Percentiles rank a stretch among this genome's conserved stretches.
Evolutionary conservation across 2,113 vertebrate genomes (phyloP).

Genomic region (Hydrochoerus hydrochaeris): DNA sequence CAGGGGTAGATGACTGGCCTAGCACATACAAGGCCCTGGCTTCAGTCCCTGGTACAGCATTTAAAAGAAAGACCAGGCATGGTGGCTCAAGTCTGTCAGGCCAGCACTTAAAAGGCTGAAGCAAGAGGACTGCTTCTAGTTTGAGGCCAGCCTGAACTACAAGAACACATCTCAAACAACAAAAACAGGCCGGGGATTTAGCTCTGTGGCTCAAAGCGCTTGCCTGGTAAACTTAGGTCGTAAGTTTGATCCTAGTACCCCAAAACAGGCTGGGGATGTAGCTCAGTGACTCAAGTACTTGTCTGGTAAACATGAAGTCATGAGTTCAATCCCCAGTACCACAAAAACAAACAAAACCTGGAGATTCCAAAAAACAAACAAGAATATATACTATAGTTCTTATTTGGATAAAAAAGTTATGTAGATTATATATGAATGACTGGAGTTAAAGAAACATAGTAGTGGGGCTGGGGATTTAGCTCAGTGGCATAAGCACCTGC

Average conservation of each 20-base stretch:
- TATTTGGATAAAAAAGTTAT: background rate
- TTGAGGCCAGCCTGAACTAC: background rate
- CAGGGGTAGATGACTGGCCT: background rate
- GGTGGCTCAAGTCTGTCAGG: background rate
- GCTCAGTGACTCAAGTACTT: too few species aligned
- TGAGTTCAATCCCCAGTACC: too few species aligned
- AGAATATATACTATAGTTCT: background rate
- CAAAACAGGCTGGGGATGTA: too few species aligned
- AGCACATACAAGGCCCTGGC: background rate
- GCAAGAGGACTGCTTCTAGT: background rate
- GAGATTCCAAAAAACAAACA: background rate
- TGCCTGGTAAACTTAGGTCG: too few species aligned
- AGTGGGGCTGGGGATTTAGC: too few species aligned
- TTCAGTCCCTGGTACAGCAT: background rate
- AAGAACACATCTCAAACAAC: background rate
- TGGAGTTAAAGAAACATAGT: background rate
- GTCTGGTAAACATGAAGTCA: too few species aligned
- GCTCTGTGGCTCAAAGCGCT: too few species aligned
- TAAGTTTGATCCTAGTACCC: too few species aligned
- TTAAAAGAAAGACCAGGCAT: background rate
- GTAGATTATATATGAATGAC: background rate
- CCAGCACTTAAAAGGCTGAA: background rate
- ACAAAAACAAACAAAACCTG: too few species aligned
- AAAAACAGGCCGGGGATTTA: background rate
- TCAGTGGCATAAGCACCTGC: too few species aligned